Base-by-base conservation (phyloP, 2,113 vertebrate genomes). In the Charadrius vociferus region DNA sequence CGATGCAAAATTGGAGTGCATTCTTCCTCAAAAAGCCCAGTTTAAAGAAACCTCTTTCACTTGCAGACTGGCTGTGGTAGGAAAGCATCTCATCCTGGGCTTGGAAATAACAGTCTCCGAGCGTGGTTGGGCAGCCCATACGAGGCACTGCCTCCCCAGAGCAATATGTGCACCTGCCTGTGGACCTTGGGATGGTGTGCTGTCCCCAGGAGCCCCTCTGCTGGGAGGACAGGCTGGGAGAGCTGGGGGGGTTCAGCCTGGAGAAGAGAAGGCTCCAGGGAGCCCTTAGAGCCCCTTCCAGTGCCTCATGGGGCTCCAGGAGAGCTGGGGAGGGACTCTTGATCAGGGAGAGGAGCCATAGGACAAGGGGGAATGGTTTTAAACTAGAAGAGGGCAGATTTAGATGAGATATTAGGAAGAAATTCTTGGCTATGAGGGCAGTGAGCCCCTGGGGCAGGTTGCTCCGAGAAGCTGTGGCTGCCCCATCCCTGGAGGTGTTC, bases 71-170 rank as follows among this genome's bases (percentile, higher is more conserved):
- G 49, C 61, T 63, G 62, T 37, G 21, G 21, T 27, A 37, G 50
- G 19, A 62, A 18, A 5, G 4, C 7, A 19, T 50, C 75, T 50
- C 43, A 19, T 47, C 29, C 29, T 34, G 53, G 71, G 37, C 79
- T 71, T 78, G 56, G 62, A 70, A 86, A 66, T 19, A 20, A 12
- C 30, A 9, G 14, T 50, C 32, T 85, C 32, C 39, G 22, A 18
- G 29, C 0, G 3, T 5, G 27, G 12, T 8, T 5, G 39, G 12
- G 36, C 22, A 65, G 56, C 68, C 52, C 14, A 1, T 7, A 2
- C 0, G 20, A 65, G 62, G 52, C 62, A 32, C 27, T 41, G 52
- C 19, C 34, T 56, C 36, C 62, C 32, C 3, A 2, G 49, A 70
- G 71, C 41, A 34, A 4, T 16, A 5, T 10, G 2, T 6, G 5